Evolutionary conservation across 2,888 invertebrate species (phyloP).

Genomic region (Cerastis leucographa): DNA sequence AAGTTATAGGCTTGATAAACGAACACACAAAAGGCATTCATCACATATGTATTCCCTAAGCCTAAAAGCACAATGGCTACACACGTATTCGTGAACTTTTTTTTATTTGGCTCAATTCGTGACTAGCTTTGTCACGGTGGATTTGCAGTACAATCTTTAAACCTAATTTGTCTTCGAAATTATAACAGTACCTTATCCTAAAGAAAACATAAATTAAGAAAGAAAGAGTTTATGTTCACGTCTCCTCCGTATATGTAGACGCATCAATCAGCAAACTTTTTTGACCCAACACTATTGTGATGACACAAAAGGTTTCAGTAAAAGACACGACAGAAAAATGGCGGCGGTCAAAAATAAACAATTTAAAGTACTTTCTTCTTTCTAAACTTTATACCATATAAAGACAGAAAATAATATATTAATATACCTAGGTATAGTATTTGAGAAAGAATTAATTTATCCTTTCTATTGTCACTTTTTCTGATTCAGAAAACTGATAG

Average conservation of each 20-base stretch:
- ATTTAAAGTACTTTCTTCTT: no score
- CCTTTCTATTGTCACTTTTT: neutral
- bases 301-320: slow-evolving; percentile 9
- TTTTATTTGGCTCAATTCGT: neutral
- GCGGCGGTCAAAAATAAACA: slow-evolving; percentile 11
- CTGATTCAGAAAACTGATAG: neutral
- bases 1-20: neutral
- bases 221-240: slow-evolving; percentile 11
- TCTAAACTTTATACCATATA: no score
- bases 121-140: neutral
- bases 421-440: no score
- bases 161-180: neutral
- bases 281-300: slow-evolving; percentile 32
- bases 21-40: neutral
- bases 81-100: neutral
- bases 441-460: neutral
- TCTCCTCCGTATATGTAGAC: slow-evolving; percentile 34
- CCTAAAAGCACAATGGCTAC: neutral
- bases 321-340: slow-evolving; percentile 30
- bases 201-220: slow-evolving; percentile 4
- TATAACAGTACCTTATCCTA: slow-evolving; percentile 26
- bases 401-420: no score
- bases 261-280: slow-evolving; percentile 46
- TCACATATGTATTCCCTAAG: neutral
- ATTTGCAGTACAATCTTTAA: neutral